These are phyloP conservation scores for Podarcis raffonei DNA, from an alignment of 2,113 vertebrate species.

Conservation along the genomic window DNA sequence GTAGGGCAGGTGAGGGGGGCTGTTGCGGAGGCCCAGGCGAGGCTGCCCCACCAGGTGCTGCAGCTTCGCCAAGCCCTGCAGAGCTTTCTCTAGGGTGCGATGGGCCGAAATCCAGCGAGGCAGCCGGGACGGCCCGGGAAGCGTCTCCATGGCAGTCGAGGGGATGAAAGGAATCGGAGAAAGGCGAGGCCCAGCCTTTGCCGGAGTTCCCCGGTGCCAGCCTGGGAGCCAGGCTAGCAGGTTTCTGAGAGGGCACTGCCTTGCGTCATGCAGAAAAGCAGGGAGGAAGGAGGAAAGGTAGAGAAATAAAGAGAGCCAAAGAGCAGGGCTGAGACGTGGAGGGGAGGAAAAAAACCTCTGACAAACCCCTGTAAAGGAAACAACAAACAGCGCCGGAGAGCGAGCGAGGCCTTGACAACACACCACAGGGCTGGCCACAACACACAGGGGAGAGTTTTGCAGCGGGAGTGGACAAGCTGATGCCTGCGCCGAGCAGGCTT, in stretches of 20 bases:
- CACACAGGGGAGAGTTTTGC: too few relatives aligned
- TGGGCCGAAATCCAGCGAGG: slow-evolving; percentile 19
- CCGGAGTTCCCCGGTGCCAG: background rate
- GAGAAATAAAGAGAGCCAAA: background rate
- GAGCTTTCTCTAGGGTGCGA: slow-evolving; percentile 65
- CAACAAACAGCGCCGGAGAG: background rate
- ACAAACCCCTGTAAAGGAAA: background rate
- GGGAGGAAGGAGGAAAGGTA: background rate
- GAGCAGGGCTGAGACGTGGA: background rate
- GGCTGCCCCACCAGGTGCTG: slow-evolving; percentile 67
- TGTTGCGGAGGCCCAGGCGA: slow-evolving; percentile 71
- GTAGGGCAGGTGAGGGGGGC: slow-evolving; percentile 81
- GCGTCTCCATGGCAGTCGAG: background rate
- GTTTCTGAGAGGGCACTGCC: background rate
- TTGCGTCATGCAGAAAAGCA: background rate
- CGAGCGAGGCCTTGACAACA: background rate
- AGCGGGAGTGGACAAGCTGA: background rate
- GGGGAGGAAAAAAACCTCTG: too few relatives aligned
- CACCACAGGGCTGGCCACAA: background rate
- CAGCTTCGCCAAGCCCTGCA: slow-evolving; percentile 75
- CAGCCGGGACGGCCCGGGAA: background rate
- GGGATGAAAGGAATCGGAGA: background rate
- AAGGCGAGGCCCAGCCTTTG: background rate
- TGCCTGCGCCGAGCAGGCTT: background rate
- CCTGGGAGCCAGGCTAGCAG: background rate